phyloP scores from a whole-genome alignment of 2,113 vertebrate species.

The Gobio gobio region DNA sequence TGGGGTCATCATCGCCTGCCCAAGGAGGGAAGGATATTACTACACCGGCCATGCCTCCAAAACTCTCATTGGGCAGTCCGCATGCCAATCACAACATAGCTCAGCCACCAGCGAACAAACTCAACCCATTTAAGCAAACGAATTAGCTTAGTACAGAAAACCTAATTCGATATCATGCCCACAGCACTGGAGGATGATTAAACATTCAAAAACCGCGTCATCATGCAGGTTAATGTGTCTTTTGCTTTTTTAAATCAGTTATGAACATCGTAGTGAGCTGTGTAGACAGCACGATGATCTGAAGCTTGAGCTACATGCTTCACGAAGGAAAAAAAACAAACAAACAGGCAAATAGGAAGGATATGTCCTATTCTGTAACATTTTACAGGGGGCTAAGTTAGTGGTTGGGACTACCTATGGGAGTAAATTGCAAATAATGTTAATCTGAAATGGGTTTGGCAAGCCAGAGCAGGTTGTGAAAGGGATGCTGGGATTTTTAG shows the following conservation, averaged over 20 bases:
- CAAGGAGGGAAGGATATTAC: slow-evolving; percentile 79
- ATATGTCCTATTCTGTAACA: background rate
- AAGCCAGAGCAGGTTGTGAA: slow-evolving; percentile 14
- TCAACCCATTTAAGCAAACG: background rate
- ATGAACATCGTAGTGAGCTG: background rate
- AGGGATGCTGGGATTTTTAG: slow-evolving; percentile 22
- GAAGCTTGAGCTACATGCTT: slow-evolving; percentile 7
- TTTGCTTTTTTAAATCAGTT: background rate
- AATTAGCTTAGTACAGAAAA: background rate
- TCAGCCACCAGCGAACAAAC: slow-evolving; percentile 10
- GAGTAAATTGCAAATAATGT: slow-evolving; percentile 12
- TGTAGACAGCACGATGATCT: background rate
- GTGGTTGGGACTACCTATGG: background rate
- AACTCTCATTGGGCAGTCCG: slow-evolving; percentile 15
- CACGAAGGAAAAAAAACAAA: background rate
- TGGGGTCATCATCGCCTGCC: slow-evolving; percentile 98
- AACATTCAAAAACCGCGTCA: background rate
- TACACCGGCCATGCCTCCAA: slow-evolving; percentile 55
- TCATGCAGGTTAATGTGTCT: slow-evolving; percentile 12
- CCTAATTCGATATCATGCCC: background rate
- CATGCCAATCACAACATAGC: slow-evolving; percentile 31
- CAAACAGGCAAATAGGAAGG: background rate
- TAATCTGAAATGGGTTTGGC: slow-evolving; percentile 24
- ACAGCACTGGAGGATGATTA: background rate
- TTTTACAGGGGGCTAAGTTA: background rate